These are phyloP conservation scores for Uloborus plumipes DNA, from an alignment of 2,888 invertebrate genomes.

Conservation along the genomic window DNA sequence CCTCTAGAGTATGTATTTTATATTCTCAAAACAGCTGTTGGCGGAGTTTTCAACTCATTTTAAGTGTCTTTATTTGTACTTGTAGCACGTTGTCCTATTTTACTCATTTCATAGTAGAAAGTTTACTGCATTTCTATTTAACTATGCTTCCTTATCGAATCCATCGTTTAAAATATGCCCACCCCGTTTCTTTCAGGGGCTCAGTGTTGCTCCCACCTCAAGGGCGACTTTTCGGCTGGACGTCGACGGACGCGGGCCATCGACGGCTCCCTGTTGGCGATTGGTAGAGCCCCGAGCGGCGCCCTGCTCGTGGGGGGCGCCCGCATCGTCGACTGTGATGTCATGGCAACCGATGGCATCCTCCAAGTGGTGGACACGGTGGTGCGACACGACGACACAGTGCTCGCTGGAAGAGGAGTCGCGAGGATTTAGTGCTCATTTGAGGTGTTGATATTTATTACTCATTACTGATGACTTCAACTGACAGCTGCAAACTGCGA, in stretches of 20 bases:
- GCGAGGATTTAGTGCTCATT: neutral
- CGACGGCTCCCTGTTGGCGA: slow-evolving; percentile 69
- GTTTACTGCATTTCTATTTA: too few species aligned
- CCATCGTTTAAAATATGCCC: too few species aligned
- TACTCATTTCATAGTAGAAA: too few species aligned
- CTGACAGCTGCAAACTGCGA: too few species aligned
- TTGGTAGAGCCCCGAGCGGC: slow-evolving; percentile 69
- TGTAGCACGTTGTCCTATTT: too few species aligned
- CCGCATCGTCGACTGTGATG: slow-evolving; percentile 71
- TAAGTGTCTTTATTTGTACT: too few species aligned
- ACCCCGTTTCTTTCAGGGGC: slow-evolving; percentile 11
- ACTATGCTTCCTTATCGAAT: too few species aligned
- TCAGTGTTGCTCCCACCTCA: slow-evolving; percentile 70
- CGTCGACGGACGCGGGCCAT: slow-evolving; percentile 70
- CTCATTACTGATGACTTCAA: too few species aligned
- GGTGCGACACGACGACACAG: slow-evolving; percentile 16
- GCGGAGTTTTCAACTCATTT: too few species aligned
- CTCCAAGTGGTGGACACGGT: slow-evolving; percentile 71
- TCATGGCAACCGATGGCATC: slow-evolving; percentile 71
- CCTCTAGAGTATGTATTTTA: too few species aligned
- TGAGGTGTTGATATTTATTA: too few species aligned
- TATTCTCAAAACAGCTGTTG: too few species aligned
- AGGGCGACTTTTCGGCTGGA: slow-evolving; percentile 69
- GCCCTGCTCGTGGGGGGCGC: slow-evolving; percentile 70
- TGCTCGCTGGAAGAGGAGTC: neutral